phyloP scores from a whole-genome alignment of 2,888 invertebrate species.

The Agrotis puta region DNA sequence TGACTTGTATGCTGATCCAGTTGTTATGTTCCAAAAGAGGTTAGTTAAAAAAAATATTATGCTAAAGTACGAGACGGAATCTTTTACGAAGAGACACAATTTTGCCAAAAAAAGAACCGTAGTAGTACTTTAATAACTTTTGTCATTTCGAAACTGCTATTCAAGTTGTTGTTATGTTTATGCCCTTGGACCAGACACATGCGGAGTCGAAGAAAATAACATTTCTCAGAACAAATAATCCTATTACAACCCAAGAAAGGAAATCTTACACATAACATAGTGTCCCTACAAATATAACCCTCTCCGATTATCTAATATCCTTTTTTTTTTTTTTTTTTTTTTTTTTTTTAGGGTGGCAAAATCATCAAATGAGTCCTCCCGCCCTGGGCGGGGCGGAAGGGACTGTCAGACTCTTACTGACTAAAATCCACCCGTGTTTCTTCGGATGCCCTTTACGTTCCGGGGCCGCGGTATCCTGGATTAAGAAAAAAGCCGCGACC shows the following conservation, averaged over 20 bases:
- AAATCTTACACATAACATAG: slow-evolving; percentile 31
- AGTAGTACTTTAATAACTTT: not conserved
- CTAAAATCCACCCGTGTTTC: too few species aligned
- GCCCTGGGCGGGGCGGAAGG: too few species aligned
- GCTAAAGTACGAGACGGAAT: not conserved
- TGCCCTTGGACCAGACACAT: slow-evolving; percentile 4
- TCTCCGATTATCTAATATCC: slow-evolving; percentile 39
- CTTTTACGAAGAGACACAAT: not conserved
- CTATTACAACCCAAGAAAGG: slow-evolving; percentile 25
- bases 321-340: too few species aligned
- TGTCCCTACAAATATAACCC: slow-evolving; percentile 35
- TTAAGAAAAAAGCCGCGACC: too few species aligned
- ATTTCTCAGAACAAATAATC: slow-evolving; percentile 30
- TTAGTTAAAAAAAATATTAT: slow-evolving; percentile 80
- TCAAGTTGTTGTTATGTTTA: not conserved
- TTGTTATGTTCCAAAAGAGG: slow-evolving; percentile 96
- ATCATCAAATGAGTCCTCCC: too few species aligned
- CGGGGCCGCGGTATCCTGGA: too few species aligned
- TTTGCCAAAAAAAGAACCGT: not conserved
- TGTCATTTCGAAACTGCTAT: not conserved
- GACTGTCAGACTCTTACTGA: too few species aligned
- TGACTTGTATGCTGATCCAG: slow-evolving; percentile 95
- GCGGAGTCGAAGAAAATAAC: not conserved
- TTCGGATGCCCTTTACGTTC: too few species aligned
- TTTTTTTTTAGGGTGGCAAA: too few species aligned